Conservation (phyloP, 2,888 invertebrate species). For the Callyntrura guangdongensis region DNA sequence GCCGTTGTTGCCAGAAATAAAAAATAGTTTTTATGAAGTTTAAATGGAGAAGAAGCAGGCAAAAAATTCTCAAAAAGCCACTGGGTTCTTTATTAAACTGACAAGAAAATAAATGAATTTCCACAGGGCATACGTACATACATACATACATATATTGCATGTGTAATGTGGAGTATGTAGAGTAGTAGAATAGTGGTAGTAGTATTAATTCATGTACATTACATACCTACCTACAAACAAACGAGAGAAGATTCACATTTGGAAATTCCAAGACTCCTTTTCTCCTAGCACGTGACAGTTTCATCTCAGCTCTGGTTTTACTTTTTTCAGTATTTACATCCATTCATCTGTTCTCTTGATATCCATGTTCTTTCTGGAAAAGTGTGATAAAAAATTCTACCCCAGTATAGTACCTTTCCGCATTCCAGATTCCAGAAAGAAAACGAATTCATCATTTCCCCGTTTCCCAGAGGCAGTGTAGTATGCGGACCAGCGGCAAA, state of each 20-base stretch:
- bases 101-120: constrained; percentile 66
- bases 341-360: neutral
- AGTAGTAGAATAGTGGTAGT: too few species aligned
- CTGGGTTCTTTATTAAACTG: constrained; percentile 40
- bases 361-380: constrained; percentile 16
- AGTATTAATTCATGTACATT: too few species aligned
- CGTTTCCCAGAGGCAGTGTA: constrained; percentile 32
- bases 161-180: too few species aligned
- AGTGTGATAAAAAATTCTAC: constrained; percentile 57
- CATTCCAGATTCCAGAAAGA: constrained; percentile 46
- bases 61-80: neutral
- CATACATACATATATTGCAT: neutral
- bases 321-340: neutral
- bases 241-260: neutral
- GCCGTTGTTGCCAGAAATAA: neutral
- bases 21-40: constrained; percentile 39
- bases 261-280: constrained; percentile 34
- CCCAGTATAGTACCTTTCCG: neutral
- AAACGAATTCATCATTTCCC: constrained; percentile 50
- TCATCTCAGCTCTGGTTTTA: constrained; percentile 46
- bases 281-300: constrained; percentile 54
- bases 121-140: constrained; percentile 20
- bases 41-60: neutral
- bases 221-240: neutral
- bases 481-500: neutral